phyloP scores from a whole-genome alignment of 2,113 vertebrate species.

The Rhynchomys soricoides region DNA sequence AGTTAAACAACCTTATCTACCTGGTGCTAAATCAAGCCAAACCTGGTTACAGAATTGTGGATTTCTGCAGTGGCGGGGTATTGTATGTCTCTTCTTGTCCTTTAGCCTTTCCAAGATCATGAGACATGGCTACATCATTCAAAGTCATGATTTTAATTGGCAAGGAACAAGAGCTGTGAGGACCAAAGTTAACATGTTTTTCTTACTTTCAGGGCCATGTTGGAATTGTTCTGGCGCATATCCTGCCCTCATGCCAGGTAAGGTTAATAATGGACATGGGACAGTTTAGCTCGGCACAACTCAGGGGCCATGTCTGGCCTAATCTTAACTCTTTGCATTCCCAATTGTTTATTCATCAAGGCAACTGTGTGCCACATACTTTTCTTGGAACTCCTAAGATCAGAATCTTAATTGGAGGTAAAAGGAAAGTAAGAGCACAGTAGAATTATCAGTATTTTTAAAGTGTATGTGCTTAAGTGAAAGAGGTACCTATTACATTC shows the following conservation, averaged over 20 bases:
- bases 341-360: background rate
- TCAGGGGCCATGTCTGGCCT: background rate
- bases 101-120: background rate
- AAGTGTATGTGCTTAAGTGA: constrained; percentile 1
- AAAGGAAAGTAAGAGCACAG: background rate
- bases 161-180: background rate
- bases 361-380: background rate
- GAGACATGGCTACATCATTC: background rate
- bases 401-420: background rate
- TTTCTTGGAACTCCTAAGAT: constrained; percentile 22
- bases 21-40: constrained; percentile 89
- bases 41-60: constrained; percentile 93
- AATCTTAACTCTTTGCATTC: background rate
- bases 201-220: constrained; percentile 92
- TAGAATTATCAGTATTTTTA: background rate
- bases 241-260: constrained; percentile 94
- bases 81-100: constrained; percentile 51
- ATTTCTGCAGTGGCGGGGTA: constrained; percentile 99
- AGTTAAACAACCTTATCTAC: constrained; percentile 96
- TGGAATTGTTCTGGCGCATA: constrained; percentile 95
- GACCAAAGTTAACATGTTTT: constrained; percentile 8
- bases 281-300: background rate
- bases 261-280: constrained; percentile 13
- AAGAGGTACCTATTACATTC: background rate
- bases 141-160: background rate